phyloP scores from a whole-genome alignment of 2,797 vertebrate genomes.

The Rhodeus uyekii region DNA sequence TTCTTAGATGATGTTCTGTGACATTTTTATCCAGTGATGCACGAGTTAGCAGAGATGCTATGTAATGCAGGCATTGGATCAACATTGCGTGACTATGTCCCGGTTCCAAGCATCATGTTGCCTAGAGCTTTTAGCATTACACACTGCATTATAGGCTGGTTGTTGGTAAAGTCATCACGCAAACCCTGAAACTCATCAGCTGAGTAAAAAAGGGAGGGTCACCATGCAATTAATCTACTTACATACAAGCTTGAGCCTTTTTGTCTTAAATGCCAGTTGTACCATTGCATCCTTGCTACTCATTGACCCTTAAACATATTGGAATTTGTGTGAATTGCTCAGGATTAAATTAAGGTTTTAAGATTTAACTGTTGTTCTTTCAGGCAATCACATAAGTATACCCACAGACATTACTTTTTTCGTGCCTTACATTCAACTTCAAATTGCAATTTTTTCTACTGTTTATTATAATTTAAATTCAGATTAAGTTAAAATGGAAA shows the following conservation, averaged over 20 bases:
- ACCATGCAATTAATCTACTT: neutral
- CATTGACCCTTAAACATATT: neutral
- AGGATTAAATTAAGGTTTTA: neutral
- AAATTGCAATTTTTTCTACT: neutral
- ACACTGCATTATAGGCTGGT: neutral
- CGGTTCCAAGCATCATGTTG: neutral
- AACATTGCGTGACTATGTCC: constrained; percentile 19
- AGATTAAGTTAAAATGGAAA: neutral
- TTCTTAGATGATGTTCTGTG: constrained; percentile 30
- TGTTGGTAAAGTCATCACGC: neutral
- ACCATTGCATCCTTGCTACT: neutral
- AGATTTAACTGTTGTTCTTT: neutral
- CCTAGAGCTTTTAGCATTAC: constrained; percentile 10
- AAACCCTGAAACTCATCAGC: constrained; percentile 24
- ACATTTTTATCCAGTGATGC: constrained; percentile 16
- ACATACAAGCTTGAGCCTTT: neutral
- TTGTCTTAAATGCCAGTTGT: neutral
- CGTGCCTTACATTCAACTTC: neutral
- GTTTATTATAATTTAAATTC: neutral
- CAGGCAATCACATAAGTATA: neutral
- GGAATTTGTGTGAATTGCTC: neutral
- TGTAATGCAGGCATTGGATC: neutral
- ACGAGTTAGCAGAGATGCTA: constrained; percentile 9
- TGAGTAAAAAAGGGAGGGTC: constrained; percentile 16
- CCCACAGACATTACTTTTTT: neutral